phyloP scores from a whole-genome alignment of 2,888 invertebrate species.

The Ectemnius lituratus region DNA sequence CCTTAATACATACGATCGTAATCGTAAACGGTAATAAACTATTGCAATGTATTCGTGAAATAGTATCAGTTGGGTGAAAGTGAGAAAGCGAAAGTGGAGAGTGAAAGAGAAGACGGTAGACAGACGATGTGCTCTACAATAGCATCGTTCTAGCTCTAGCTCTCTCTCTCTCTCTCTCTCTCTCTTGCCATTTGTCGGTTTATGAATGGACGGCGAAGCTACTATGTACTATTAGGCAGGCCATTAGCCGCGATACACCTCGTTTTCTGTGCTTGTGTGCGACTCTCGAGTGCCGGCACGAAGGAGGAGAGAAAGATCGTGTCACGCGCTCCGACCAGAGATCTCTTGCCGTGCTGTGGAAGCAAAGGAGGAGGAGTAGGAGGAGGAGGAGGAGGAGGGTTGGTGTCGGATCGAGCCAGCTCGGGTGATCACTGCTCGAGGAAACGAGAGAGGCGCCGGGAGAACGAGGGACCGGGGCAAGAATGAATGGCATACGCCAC shows the following conservation, averaged over 20 bases:
- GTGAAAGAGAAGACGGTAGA: background rate
- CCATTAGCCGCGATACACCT: slow-evolving; percentile 62
- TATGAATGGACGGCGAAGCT: slow-evolving; percentile 66
- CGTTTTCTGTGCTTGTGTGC: slow-evolving; percentile 50
- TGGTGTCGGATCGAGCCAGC: slow-evolving; percentile 41
- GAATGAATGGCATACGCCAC: slow-evolving; percentile 65
- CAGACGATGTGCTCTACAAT: slow-evolving; percentile 16
- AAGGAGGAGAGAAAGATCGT: slow-evolving; percentile 32
- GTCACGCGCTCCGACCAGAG: background rate
- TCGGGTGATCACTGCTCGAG: background rate
- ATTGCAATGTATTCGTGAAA: slow-evolving; percentile 8
- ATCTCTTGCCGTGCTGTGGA: no score
- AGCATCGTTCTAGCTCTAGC: slow-evolving; percentile 20
- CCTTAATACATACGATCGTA: background rate
- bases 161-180: slow-evolving; percentile 12
- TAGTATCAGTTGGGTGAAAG: background rate
- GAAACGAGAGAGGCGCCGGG: background rate
- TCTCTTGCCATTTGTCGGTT: slow-evolving; percentile 46
- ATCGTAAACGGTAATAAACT: no score
- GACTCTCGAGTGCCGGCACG: slow-evolving; percentile 31
- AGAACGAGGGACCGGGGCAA: slow-evolving; percentile 37
- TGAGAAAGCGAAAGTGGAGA: background rate
- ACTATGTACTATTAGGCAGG: slow-evolving; percentile 62
- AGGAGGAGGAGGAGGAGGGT: no score
- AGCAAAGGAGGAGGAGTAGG: background rate